Base-by-base conservation (phyloP, 2,888 invertebrate genomes). In the Apamea sordens region DNA sequence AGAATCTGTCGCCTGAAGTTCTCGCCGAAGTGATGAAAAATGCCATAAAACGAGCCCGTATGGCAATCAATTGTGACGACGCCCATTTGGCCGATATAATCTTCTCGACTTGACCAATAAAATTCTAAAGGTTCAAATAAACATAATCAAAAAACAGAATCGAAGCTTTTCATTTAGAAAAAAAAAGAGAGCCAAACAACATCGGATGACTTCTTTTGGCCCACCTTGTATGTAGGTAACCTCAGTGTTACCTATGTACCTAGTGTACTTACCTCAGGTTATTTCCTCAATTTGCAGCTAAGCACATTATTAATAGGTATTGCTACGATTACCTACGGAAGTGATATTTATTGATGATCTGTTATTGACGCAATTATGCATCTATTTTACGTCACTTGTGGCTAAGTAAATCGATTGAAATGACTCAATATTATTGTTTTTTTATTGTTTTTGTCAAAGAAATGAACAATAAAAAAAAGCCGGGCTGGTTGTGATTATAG, bases 281-380 rank as follows among this genome's bases (percentile, higher is more conserved):
- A 50, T 41, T 64, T 75, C 32, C 47, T 77, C 41, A 71, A 72
- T 53, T 67, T 67, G 36, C n/a, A 61, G 24, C 10, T n/a, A 50
- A 28, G 47, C 36, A 64, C 11, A 56, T 74, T n/a, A 47, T 53
- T 32, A 24, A n/a, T 47, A n/a, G n/a, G n/a, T n/a, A 28, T 71
- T 67, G 44, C 21, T 67, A 61, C 6, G 47, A 47, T 67, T 53
- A 32, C 32, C 32, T 32, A 67, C 76, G 36, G 53, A 82, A 68
- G 36, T 24, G 7, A 7, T 3, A 80, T 15, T 56, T 47, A 56
- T 15, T 56, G 68, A 56, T 72, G 61, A 69, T 28, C 56, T 79
- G 18, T 56, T 47, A 36, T 53, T 79, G 21, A 61, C 50, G 59
- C 50, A 68, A 78, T 13, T 28, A 56, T 53, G n/a, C n/a, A 44